Base-by-base conservation (phyloP, 2,113 vertebrate species). In the Lipophrys pholis region DNA sequence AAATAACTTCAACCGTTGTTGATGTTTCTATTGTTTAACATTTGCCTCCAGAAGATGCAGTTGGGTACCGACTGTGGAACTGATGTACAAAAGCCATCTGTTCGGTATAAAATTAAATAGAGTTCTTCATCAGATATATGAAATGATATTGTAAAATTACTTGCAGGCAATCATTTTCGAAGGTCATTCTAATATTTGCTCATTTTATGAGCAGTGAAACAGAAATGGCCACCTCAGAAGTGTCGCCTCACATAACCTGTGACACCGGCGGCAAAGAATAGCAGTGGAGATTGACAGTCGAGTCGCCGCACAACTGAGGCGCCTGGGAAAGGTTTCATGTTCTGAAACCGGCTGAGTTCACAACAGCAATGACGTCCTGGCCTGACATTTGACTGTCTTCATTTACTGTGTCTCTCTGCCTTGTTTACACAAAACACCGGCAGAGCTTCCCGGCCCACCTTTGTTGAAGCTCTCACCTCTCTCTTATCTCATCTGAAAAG, bases 301-400 rank as follows among this genome's bases (percentile, higher is more conserved):
- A 42, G 42, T 15, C 48, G 50, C 50, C 15, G 49, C 9, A 9
- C 48, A 9, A 21, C 41, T 9, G 53, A 42, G 11, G 68, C 70
- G 59, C 63, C 51, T 14, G 30, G 56, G 70, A 74, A 60, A 59
- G 61, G 65, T 41, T 69, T 81, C 2, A 5, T 15, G 51, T 73
- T 73, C 14, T 80, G 71, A 84, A 82, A 60, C 60, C 11, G 43
- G 21, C 57, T n/a, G 58, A 69, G 68, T 87, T 76, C 42, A 70
- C 57, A 30, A 43, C 76, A 75, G 65, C 61, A 39, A 56, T 52
- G 68, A 45, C 55, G 54, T 63, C 59, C 50, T 80, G 59, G 59
- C n/a, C 56, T 81, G 63, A 80, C 78, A 80, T 80, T 84, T 80
- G 81, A 74, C 78, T 69, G 40, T 73, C 73, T 84, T 63, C 80